phyloP scores from a whole-genome alignment of 2,113 vertebrate genomes.

The Microtus oregoni region DNA sequence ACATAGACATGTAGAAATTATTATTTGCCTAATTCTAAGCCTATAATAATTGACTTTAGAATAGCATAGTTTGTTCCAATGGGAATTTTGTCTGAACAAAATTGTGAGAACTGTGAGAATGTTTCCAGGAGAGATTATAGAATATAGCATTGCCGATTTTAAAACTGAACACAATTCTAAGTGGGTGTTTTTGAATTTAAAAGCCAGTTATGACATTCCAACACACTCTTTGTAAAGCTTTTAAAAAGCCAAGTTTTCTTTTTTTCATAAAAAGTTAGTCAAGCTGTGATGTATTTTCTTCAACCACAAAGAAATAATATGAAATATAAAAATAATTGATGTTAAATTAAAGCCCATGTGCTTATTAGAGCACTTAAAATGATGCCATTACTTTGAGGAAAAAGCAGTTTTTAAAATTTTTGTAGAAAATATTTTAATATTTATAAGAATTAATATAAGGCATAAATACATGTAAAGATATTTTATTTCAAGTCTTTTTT shows the following conservation, averaged over 20 bases:
- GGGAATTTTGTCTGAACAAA: background rate
- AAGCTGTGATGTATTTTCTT: background rate
- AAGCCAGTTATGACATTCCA: background rate
- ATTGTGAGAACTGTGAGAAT: background rate
- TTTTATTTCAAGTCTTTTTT: background rate
- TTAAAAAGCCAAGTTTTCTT: background rate
- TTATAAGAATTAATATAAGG: background rate
- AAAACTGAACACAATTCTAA: background rate
- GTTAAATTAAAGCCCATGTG: background rate
- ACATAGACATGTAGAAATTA: background rate
- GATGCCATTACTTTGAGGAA: background rate
- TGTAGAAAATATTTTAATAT: background rate
- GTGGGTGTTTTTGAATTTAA: background rate
- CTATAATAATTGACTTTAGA: background rate
- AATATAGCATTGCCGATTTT: background rate
- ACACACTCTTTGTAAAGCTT: background rate
- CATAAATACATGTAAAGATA: background rate
- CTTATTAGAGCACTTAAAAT: background rate
- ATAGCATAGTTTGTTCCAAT: background rate
- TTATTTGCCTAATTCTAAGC: background rate
- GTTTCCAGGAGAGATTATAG: background rate
- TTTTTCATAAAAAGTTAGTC: background rate
- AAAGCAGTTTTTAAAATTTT: conserved; percentile 4
- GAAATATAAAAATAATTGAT: background rate
- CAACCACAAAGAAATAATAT: background rate